phyloP scores from a whole-genome alignment of 2,113 vertebrate species.

The Bos taurus region ARS-UCD2.0 NC_037336.1:61917001-61917500 shows the following conservation, averaged over 20 bases:
- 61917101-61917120: constrained; percentile 60
- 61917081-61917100: constrained; percentile 43
- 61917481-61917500: background rate
- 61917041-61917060: constrained; percentile 32
- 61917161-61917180: constrained; percentile 68
- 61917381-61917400: background rate
- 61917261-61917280: background rate
- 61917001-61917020: constrained; percentile 44
- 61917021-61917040: constrained; percentile 14
- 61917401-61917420: background rate
- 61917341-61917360: background rate
- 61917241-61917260: background rate
- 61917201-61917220: constrained; percentile 31
- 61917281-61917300: background rate
- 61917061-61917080: constrained; percentile 26
- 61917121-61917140: constrained; percentile 63
- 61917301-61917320: background rate
- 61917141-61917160: constrained; percentile 58
- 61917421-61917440: background rate
- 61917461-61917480: background rate
- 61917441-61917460: background rate
- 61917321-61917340: background rate
- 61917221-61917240: constrained; percentile 51
- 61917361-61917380: background rate
- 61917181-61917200: constrained; percentile 50